Conservation (phyloP, 2,888 invertebrate genomes). For the Drosophila flavopinicola region DNA sequence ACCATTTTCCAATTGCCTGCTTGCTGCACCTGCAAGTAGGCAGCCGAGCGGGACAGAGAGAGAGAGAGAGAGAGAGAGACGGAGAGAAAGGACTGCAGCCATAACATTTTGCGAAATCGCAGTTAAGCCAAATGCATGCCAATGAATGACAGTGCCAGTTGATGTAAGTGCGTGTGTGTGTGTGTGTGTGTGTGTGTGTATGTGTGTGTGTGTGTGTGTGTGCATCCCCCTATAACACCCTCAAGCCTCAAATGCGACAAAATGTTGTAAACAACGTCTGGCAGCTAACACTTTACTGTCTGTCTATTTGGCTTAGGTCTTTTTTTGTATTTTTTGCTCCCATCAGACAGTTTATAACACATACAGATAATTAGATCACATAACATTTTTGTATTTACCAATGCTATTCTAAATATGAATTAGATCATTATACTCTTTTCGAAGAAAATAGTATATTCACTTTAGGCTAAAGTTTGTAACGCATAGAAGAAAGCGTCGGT, state of each 20-base stretch:
- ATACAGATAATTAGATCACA: not conserved
- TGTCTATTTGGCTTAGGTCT: slow-evolving; percentile 19
- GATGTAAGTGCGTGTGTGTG: slow-evolving; percentile 10
- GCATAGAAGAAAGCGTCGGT: too few relatives aligned
- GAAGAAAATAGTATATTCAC: too few relatives aligned
- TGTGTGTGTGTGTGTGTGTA: not conserved
- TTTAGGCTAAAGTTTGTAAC: too few relatives aligned
- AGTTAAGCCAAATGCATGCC: slow-evolving; percentile 54
- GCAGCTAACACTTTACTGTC: slow-evolving; percentile 24
- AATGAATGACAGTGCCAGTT: slow-evolving; percentile 30
- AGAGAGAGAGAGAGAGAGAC: not conserved
- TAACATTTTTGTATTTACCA: not conserved
- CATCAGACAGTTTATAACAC: not conserved
- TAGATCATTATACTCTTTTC: too few relatives aligned
- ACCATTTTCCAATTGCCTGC: slow-evolving; percentile 24
- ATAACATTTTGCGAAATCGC: slow-evolving; percentile 46
- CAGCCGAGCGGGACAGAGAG: slow-evolving; percentile 1
- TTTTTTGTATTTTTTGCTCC: not conserved
- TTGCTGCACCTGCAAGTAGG: slow-evolving; percentile 25
- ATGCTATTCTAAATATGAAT: not conserved
- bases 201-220: not conserved
- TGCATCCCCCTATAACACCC: not conserved
- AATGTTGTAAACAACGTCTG: slow-evolving; percentile 9
- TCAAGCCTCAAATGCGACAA: slow-evolving; percentile 1
- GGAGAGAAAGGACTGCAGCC: slow-evolving; percentile 2